phyloP scores from a whole-genome alignment of 1,140 invertebrate genomes.

The Lethocerus indicus region DNA sequence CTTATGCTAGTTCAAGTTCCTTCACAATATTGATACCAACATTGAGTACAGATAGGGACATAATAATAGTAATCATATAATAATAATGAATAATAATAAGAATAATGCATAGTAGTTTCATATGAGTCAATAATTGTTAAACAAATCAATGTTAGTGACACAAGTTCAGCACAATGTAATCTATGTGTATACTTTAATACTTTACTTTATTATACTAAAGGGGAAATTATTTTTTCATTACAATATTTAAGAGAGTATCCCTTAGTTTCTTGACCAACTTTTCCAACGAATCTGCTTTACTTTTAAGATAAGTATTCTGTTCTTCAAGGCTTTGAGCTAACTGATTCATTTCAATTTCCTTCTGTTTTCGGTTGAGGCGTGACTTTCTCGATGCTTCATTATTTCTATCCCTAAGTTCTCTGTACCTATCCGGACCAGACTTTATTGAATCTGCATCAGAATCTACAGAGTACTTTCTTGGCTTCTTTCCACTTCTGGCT shows the following conservation, averaged over 20 bases:
- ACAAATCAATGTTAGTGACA: neutral
- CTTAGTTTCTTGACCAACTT: constrained; percentile 29
- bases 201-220: neutral
- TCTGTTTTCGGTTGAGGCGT: constrained; percentile 47
- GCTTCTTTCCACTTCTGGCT: neutral
- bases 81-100: neutral
- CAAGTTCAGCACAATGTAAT: neutral
- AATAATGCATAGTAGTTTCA: neutral
- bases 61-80: neutral
- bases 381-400: constrained; percentile 57
- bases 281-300: constrained; percentile 30
- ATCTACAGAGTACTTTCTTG: neutral
- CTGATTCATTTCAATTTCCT: constrained; percentile 31
- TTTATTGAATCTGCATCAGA: constrained; percentile 9
- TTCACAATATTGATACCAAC: no score
- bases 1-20: no score
- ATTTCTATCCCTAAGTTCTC: constrained; percentile 50
- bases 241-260: constrained; percentile 22
- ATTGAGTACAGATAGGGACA: no score
- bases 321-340: constrained; percentile 24
- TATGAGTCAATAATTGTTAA: neutral
- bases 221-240: neutral
- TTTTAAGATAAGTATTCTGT: constrained; percentile 27
- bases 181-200: neutral
- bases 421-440: constrained; percentile 27